Conservation (phyloP, 2,888 invertebrate species). For the Dryomyza anilis region DNA sequence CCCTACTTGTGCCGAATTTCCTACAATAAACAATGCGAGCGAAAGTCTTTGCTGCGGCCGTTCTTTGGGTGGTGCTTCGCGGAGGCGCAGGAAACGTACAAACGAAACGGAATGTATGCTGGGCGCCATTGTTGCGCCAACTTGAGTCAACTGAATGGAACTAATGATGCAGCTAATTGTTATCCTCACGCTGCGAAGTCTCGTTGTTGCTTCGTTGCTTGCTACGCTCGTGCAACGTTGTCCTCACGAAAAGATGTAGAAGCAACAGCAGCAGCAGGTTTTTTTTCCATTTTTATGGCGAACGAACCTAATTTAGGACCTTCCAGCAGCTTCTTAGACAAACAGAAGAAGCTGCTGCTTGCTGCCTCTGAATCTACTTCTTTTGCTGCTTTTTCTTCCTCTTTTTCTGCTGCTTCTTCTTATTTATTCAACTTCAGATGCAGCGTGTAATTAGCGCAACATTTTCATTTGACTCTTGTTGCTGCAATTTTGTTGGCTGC, state of each 20-base stretch:
- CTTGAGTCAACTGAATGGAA: constrained; percentile 34
- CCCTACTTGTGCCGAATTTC: neutral
- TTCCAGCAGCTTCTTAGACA: constrained; percentile 22
- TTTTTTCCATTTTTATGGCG: neutral
- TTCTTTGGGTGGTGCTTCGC: neutral
- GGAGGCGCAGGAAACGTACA: neutral
- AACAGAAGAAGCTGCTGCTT: neutral
- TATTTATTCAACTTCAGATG: constrained; percentile 23
- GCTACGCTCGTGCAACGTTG: no score
- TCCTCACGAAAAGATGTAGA: no score
- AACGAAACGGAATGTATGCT: neutral
- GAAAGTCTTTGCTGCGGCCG: neutral
- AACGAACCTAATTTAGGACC: constrained; percentile 23
- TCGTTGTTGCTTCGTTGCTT: no score
- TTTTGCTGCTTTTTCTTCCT: neutral
- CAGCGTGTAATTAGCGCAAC: constrained; percentile 35
- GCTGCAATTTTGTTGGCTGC: constrained; percentile 16
- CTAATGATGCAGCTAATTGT: constrained; percentile 41
- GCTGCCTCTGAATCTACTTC: no score
- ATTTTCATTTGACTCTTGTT: constrained; percentile 28
- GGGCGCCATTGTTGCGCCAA: constrained; percentile 15
- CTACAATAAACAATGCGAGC: no score
- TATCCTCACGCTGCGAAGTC: constrained; percentile 24
- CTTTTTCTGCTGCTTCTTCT: neutral
- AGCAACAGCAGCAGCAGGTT: constrained; percentile 26